Percentiles rank a stretch among this genome's conserved stretches.
phyloP scores from a whole-genome alignment of 2,797 vertebrate genomes.

The Ctenopoma kingsleyae region DNA sequence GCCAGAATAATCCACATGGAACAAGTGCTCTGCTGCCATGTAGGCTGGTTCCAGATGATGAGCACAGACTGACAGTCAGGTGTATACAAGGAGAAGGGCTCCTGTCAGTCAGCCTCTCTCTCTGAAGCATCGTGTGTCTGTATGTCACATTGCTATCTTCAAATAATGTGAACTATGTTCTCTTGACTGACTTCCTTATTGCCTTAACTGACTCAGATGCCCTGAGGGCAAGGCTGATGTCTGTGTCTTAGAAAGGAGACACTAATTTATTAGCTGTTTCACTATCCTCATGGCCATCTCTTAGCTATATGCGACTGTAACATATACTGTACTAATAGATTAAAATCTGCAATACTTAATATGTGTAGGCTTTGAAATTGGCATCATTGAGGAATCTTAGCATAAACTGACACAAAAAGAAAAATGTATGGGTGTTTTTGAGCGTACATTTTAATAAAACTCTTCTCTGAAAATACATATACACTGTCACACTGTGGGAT shows the following conservation, averaged over 20 bases:
- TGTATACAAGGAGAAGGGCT: constrained; percentile 45
- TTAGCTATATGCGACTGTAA: neutral
- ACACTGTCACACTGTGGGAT: constrained; percentile 1
- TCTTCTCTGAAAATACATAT: constrained; percentile 4
- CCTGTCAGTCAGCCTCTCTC: constrained; percentile 60
- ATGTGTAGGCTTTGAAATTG: neutral
- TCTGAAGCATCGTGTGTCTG: constrained; percentile 61
- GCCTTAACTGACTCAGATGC: constrained; percentile 50
- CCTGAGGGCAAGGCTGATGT: constrained; percentile 41
- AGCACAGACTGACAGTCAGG: constrained; percentile 61
- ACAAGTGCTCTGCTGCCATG: constrained; percentile 29
- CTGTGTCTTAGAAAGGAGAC: constrained; percentile 41
- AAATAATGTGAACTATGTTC: constrained; percentile 53
- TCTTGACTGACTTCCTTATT: constrained; percentile 31
- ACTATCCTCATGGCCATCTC: neutral
- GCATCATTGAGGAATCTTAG: neutral
- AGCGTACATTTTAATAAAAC: constrained; percentile 1
- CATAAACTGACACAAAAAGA: neutral
- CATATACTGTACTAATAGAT: neutral
- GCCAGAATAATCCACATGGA: constrained; percentile 32
- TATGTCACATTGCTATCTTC: constrained; percentile 66
- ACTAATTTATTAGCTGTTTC: constrained; percentile 35
- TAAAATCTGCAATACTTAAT: neutral
- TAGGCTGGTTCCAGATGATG: constrained; percentile 55
- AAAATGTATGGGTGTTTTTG: neutral